Evolutionary conservation across 2,888 invertebrate genomes (phyloP).

Genomic region (Chrysolina oricalcia): DNA sequence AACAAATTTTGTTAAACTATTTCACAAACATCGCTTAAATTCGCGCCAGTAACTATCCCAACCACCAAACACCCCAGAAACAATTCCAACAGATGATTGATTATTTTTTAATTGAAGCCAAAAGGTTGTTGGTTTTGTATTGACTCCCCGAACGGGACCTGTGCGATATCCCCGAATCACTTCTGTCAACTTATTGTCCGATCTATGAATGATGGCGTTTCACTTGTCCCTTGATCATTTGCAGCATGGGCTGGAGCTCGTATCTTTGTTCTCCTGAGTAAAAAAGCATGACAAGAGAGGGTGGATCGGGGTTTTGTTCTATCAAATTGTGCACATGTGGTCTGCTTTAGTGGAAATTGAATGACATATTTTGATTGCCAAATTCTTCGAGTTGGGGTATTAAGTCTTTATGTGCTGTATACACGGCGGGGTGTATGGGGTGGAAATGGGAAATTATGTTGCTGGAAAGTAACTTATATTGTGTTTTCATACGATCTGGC

Average conservation of each 20-base stretch:
- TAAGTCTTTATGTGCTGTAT: neutral
- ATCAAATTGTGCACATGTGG: constrained; percentile 58
- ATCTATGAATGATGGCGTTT: constrained; percentile 62
- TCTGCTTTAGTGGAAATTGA: constrained; percentile 52
- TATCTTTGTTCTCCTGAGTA: constrained; percentile 62
- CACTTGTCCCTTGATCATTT: constrained; percentile 68
- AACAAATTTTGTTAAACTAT: too few species aligned
- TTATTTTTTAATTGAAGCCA: constrained; percentile 47
- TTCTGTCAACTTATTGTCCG: constrained; percentile 52
- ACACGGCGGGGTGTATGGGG: neutral
- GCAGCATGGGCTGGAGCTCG: constrained; percentile 62
- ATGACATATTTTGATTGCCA: constrained; percentile 53
- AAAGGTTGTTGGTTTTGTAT: constrained; percentile 41
- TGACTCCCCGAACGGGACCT: constrained; percentile 37
- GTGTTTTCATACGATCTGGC: neutral
- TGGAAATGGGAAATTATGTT: neutral
- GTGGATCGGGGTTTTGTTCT: constrained; percentile 55
- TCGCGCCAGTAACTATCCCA: neutral
- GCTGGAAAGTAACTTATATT: neutral
- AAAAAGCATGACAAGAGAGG: constrained; percentile 52
- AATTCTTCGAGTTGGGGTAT: constrained; percentile 25
- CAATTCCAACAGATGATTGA: constrained; percentile 36
- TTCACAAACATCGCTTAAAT: neutral
- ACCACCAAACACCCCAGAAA: neutral
- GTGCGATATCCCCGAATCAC: constrained; percentile 43